These are phyloP conservation scores for Alcis repandata DNA, from an alignment of 2,888 invertebrate genomes.

Conservation along the genomic window DNA sequence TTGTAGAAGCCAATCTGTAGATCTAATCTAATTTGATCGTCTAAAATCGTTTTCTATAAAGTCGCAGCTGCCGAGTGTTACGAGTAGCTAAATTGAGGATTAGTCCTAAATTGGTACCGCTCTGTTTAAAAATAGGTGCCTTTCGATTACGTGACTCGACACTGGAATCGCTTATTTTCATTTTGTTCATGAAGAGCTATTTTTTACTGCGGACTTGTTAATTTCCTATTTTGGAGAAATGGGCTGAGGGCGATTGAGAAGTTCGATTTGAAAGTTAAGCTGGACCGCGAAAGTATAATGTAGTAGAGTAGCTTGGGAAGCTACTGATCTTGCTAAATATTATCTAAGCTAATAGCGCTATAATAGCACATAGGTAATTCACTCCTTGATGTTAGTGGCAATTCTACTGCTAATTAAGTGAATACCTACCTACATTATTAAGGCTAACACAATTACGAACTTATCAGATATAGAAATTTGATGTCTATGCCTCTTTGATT, in stretches of 20 bases:
- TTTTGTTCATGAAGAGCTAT: not conserved
- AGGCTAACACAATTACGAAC: too few species aligned
- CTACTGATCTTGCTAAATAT: too few species aligned
- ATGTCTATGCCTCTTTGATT: too few species aligned
- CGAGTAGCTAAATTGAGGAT: constrained; percentile 32
- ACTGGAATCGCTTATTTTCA: constrained; percentile 16
- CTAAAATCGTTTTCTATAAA: constrained; percentile 22
- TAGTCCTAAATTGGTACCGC: constrained; percentile 25
- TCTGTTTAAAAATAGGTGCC: constrained; percentile 31
- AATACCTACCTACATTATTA: too few species aligned
- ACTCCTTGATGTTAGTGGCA: too few species aligned
- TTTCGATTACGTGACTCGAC: constrained; percentile 29
- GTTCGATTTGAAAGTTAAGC: not conserved
- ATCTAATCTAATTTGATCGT: constrained; percentile 21
- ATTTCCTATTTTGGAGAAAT: constrained; percentile 6
- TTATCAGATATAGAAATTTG: too few species aligned
- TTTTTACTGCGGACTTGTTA: constrained; percentile 9
- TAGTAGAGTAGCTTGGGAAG: too few species aligned
- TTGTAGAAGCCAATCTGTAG: constrained; percentile 9
- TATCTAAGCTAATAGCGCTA: too few species aligned
- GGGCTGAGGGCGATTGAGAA: not conserved
- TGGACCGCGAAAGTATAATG: too few species aligned
- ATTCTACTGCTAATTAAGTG: too few species aligned
- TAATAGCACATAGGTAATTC: too few species aligned
- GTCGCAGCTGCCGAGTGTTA: constrained; percentile 23